Percentiles rank a stretch among this genome's conserved stretches.
These are phyloP conservation scores for Poecilia velifera DNA, from an alignment of 2,797 vertebrate genomes.

Conservation along the genomic window DNA sequence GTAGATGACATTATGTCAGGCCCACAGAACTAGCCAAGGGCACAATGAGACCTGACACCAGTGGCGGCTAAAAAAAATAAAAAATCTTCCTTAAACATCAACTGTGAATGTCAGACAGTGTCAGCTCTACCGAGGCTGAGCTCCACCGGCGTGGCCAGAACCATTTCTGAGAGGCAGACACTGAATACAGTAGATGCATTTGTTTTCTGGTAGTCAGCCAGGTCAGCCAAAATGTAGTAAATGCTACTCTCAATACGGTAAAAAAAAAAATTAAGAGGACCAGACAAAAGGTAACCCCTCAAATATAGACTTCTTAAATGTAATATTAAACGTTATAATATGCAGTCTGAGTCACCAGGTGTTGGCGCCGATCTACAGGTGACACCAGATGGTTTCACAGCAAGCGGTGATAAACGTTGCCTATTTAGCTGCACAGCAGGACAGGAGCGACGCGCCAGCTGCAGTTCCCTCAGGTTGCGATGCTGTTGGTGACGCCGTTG, in stretches of 20 bases:
- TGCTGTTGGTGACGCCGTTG: conserved; percentile 28
- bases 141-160: background rate
- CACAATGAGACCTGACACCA: conserved; percentile 8
- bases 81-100: background rate
- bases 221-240: background rate
- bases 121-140: background rate
- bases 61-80: background rate
- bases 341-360: background rate
- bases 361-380: conserved; percentile 22
- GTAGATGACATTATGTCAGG: conserved; percentile 26
- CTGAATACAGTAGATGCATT: background rate
- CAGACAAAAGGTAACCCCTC: background rate
- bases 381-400: conserved; percentile 55
- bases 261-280: background rate
- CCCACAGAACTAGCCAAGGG: background rate
- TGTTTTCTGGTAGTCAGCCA: background rate
- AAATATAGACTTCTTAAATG: background rate
- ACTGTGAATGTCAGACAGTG: conserved; percentile 15
- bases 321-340: conserved; percentile 6
- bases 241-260: background rate
- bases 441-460: conserved; percentile 51
- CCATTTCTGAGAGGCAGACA: background rate
- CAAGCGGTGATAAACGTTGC: conserved; percentile 32
- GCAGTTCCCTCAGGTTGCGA: conserved; percentile 35
- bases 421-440: conserved; percentile 50